Evolutionary conservation across 2,113 vertebrate genomes (phyloP).

Genomic region (Lagenorhynchus albirostris): DNA sequence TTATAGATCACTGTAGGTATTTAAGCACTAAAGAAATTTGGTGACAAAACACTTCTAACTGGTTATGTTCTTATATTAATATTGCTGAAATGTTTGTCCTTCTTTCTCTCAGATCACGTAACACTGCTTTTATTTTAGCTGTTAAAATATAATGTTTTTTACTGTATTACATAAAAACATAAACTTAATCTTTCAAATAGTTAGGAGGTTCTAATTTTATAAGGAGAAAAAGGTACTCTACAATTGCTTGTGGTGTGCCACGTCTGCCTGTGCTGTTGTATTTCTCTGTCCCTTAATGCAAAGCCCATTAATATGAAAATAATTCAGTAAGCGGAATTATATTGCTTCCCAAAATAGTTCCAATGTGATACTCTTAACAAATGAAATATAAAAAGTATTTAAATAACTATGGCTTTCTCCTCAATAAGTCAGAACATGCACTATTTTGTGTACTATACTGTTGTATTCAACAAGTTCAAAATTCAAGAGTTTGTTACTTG

Average conservation of each 20-base stretch:
- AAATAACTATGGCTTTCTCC: background rate
- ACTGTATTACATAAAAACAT: background rate
- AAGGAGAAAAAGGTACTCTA: background rate
- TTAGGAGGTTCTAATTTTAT: background rate
- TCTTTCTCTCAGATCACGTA: background rate
- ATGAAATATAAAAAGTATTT: background rate
- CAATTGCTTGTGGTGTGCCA: background rate
- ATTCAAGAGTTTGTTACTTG: background rate
- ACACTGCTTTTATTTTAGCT: background rate
- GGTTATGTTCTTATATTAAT: background rate
- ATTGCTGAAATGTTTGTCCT: background rate
- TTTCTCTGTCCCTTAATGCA: background rate
- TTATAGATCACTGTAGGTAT: background rate
- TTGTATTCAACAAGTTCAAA: background rate
- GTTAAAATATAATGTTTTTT: background rate
- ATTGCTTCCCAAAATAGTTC: background rate
- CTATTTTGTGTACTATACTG: background rate
- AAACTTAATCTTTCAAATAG: background rate
- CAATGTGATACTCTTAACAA: background rate
- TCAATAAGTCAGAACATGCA: background rate
- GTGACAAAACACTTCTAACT: background rate
- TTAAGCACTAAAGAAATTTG: background rate
- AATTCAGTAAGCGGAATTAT: background rate
- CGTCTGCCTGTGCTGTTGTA: background rate
- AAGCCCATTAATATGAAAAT: background rate